Percentiles rank a stretch among this genome's conserved stretches.
These are phyloP conservation scores for Antennarius maculatus DNA, from an alignment of 2,797 vertebrate genomes.

Conservation along the genomic window DNA sequence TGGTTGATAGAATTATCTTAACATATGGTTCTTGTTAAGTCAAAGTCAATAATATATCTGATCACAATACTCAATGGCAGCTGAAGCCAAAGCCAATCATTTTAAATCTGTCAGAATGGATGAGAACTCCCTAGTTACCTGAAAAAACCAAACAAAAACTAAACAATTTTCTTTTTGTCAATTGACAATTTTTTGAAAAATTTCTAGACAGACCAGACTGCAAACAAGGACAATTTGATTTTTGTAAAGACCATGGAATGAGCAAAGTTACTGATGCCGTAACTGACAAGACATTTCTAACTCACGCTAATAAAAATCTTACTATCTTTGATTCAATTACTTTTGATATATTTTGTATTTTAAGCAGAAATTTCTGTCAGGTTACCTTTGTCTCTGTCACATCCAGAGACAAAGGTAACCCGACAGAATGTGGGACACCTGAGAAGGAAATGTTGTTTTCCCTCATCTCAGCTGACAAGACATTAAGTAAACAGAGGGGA, in stretches of 20 bases:
- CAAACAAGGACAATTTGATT: not conserved
- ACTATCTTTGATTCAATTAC: not conserved
- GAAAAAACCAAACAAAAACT: not conserved
- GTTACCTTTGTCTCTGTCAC: slow-evolving; percentile 13
- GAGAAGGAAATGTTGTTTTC: slow-evolving; percentile 47
- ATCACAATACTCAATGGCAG: not conserved
- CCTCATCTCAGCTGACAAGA: slow-evolving; percentile 57
- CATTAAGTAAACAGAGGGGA: slow-evolving; percentile 52
- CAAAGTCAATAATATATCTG: not conserved
- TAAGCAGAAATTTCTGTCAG: not conserved
- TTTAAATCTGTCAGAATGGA: not conserved
- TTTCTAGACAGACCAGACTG: too few relatives aligned
- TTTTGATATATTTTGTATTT: not conserved
- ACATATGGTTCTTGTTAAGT: not conserved
- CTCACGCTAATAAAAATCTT: not conserved
- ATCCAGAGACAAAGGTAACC: slow-evolving; percentile 39
- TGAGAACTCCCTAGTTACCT: not conserved
- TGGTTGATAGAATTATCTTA: too few relatives aligned
- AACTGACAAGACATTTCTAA: slow-evolving; percentile 21
- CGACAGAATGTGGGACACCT: slow-evolving; percentile 37
- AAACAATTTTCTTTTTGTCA: too few relatives aligned
- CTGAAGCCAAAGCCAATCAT: too few relatives aligned
- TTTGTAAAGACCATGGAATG: not conserved
- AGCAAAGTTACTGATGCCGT: not conserved
- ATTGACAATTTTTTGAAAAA: too few relatives aligned